These are phyloP conservation scores for Planococcus citri DNA, from an alignment of 1,140 invertebrate genomes.

Conservation along the genomic window DNA sequence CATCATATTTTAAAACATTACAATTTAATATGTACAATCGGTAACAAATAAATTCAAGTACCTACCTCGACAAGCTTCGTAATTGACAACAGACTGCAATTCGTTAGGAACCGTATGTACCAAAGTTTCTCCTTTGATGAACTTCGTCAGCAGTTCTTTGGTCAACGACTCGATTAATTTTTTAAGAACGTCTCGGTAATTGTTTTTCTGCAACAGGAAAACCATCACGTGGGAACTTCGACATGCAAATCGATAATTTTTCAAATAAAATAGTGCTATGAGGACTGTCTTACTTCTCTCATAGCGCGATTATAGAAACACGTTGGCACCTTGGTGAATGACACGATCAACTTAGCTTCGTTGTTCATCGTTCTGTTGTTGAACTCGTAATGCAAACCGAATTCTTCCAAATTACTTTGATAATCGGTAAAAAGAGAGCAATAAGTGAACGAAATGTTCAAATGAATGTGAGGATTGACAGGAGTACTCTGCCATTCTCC, in stretches of 20 bases:
- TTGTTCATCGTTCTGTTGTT: background rate
- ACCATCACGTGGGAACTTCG: too few relatives aligned
- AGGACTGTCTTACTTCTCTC: background rate
- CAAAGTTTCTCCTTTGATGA: background rate
- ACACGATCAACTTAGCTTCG: background rate
- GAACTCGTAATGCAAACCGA: background rate
- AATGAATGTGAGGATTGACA: background rate
- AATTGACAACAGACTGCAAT: background rate
- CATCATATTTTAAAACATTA: too few relatives aligned
- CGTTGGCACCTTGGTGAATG: background rate
- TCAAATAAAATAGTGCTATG: too few relatives aligned
- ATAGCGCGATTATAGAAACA: constrained; percentile 9
- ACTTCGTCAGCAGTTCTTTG: background rate
- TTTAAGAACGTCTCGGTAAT: background rate
- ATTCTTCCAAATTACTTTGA: background rate
- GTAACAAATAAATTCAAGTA: background rate
- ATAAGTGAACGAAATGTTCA: background rate
- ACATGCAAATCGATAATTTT: too few relatives aligned
- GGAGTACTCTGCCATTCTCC: background rate
- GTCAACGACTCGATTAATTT: background rate
- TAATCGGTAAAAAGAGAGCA: background rate
- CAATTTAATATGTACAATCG: background rate
- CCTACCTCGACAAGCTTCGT: background rate
- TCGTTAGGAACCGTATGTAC: background rate
- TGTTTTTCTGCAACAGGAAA: background rate